These are phyloP conservation scores for Cephus sareptanus DNA, from an alignment of 2,888 invertebrate genomes.

Conservation along the genomic window DNA sequence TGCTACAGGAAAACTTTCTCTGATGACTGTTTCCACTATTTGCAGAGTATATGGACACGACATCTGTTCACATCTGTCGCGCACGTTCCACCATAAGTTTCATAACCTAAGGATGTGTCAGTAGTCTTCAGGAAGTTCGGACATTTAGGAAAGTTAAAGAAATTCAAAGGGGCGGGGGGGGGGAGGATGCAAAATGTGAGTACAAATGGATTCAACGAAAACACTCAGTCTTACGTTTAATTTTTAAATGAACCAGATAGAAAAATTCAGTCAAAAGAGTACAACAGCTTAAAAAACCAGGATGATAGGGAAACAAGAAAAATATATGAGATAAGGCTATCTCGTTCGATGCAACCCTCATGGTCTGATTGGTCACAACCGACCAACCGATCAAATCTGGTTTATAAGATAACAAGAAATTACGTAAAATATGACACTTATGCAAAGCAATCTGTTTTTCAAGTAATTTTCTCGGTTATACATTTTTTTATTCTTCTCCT, in stretches of 20 bases:
- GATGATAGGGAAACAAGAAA: not conserved
- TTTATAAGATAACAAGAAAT: not conserved
- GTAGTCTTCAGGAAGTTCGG: not conserved
- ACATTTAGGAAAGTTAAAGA: not conserved
- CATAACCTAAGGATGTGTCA: not conserved
- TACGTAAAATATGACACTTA: conserved; percentile 28
- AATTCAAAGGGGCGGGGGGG: not conserved
- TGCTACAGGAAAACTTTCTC: not conserved
- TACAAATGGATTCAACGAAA: not conserved
- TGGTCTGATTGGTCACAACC: not conserved
- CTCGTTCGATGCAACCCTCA: not conserved
- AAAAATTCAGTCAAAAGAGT: not conserved
- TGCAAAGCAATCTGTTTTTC: not conserved
- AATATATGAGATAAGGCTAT: not conserved
- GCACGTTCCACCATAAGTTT: not conserved
- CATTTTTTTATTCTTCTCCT: not conserved
- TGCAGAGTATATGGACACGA: not conserved
- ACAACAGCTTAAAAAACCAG: not conserved
- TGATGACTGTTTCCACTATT: not conserved
- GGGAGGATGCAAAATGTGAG: conserved; percentile 7
- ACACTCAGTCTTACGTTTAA: not conserved
- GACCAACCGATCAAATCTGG: not conserved
- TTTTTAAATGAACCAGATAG: not conserved
- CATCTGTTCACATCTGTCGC: not conserved
- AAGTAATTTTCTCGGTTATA: not conserved